Conservation (phyloP, 2,797 vertebrate species). For the Naso thynnoides region DNA sequence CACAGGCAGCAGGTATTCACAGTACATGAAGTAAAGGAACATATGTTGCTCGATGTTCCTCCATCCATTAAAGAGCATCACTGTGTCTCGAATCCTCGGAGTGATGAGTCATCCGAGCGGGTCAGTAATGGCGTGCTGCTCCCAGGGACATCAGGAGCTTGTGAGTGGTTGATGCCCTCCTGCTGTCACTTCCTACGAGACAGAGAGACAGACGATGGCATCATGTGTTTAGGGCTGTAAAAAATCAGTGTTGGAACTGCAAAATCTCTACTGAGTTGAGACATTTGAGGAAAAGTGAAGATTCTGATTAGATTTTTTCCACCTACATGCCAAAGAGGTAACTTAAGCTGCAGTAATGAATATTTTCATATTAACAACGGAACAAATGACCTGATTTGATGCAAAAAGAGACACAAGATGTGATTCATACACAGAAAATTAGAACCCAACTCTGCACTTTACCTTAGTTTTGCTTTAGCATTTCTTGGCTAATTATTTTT, state of each 20-base stretch:
- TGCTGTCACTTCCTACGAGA: slow-evolving; percentile 57
- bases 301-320: no score
- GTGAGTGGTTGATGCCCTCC: background rate
- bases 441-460: background rate
- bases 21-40: slow-evolving; percentile 14
- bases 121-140: background rate
- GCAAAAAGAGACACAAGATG: background rate
- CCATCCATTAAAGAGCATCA: background rate
- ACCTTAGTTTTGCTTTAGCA: no score
- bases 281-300: background rate
- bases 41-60: background rate
- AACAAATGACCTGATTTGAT: background rate
- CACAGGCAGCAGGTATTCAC: slow-evolving; percentile 39
- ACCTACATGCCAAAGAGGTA: no score
- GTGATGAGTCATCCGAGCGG: slow-evolving; percentile 26
- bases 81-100: background rate
- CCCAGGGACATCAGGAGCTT: slow-evolving; percentile 5
- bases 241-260: background rate
- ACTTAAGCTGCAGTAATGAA: background rate
- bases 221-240: background rate
- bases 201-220: background rate
- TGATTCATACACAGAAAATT: background rate
- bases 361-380: background rate
- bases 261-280: background rate
- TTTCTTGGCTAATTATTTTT: no score